Evolutionary conservation across 2,113 vertebrate species (phyloP).

Genomic region (Eupsittula cactorum): DNA sequence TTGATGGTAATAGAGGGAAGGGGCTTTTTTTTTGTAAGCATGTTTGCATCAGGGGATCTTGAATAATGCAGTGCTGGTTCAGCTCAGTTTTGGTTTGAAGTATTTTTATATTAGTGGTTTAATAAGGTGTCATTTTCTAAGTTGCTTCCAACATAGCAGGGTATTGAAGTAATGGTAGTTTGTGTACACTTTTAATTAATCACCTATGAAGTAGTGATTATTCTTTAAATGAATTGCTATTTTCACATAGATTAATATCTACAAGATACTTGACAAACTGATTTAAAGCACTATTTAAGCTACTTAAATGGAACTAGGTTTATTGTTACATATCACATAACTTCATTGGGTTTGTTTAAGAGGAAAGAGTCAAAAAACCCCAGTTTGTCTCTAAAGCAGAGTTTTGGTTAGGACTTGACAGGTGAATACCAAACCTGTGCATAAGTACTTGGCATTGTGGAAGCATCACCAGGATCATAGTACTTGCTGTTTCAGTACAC

Average conservation of each 20-base stretch:
- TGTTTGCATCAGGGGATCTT: background rate
- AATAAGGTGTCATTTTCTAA: background rate
- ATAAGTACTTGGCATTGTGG: background rate
- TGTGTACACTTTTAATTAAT: background rate
- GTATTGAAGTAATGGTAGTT: background rate
- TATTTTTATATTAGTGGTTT: background rate
- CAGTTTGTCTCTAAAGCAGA: background rate
- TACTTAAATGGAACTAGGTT: background rate
- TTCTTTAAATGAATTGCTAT: background rate
- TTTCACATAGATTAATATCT: background rate
- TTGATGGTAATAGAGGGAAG: background rate
- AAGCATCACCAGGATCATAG: background rate
- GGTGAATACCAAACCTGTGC: background rate
- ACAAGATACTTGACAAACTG: background rate
- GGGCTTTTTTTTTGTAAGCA: background rate
- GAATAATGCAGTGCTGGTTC: background rate
- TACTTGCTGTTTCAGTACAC: background rate
- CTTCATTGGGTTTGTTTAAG: background rate
- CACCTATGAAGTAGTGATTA: background rate
- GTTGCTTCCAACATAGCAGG: background rate
- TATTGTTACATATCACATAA: background rate
- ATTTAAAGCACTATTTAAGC: background rate
- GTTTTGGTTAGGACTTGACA: background rate
- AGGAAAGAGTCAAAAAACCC: accelerated
- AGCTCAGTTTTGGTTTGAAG: background rate